Base-by-base conservation (phyloP, 2,113 vertebrate genomes). In the Neopipo cinnamomea region DNA sequence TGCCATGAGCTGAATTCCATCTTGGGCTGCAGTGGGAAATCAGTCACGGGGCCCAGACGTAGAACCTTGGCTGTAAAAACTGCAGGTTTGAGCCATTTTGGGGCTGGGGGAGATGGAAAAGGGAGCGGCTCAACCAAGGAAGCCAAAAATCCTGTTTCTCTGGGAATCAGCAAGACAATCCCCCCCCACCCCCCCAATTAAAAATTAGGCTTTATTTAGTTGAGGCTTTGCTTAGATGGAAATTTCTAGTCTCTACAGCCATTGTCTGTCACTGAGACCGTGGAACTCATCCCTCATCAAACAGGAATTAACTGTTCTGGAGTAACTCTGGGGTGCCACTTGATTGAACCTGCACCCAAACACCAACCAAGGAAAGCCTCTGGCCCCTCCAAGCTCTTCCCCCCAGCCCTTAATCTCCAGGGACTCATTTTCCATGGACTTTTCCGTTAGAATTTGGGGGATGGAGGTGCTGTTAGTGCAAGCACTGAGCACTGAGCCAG, bases 391-490 rank as follows among this genome's bases (percentile, higher is more conserved):
- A 0, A n/a, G 24, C 33, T 71, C 49, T 78, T 41, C n/a, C 46
- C 33, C 23, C 20, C 74, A 15, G 4, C 42, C 39, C 53, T 22
- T 3, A 1, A 2, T 7, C n/a, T 27, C 30, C 55, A 16, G 9
- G 3, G 14, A 4, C 33, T n/a, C 49, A 1, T 55, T 66, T 50
- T 22, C 56, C 14, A 5, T 2, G 42, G 49, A 22, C 1, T 87
- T 28, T 42, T 67, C n/a, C 61, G 3, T 5, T 5, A 7, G 20
- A 4, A 1, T 25, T 39, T 23, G 56, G 65, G 46, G 68, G 37
- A 9, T 16, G 41, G 61, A 21, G 41, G 5, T 0, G 0, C 6
- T 15, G 2, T 46, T 6, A 27, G 37, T 3, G 14, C 1, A 0
- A 27, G 12, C 47, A 53, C 49, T 2, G 47, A 68, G n/a, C 41